These are phyloP conservation scores for Hoplostethus atlanticus DNA, from an alignment of 2,797 vertebrate genomes.

Conservation along the genomic window DNA sequence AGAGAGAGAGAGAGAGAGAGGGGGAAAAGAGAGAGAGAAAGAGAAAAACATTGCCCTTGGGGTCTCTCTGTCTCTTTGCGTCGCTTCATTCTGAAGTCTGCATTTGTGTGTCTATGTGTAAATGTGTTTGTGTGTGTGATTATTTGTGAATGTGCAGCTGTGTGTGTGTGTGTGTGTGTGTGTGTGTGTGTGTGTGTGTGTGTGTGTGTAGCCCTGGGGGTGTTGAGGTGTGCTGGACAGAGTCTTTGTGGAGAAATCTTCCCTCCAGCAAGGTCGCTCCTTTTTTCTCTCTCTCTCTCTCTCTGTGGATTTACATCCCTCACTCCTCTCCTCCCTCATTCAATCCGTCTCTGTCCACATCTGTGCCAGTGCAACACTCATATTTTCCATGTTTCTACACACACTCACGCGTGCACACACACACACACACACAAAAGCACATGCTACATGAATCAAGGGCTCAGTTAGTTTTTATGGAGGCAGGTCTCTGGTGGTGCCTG, in stretches of 20 bases:
- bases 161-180: constrained; percentile 35
- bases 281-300: constrained; percentile 10
- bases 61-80: constrained; percentile 33
- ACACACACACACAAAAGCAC: constrained; percentile 18
- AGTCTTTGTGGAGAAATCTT: constrained; percentile 69
- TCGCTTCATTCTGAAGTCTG: constrained; percentile 35
- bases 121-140: background rate
- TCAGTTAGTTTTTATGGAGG: constrained; percentile 29
- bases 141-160: background rate
- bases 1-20: background rate
- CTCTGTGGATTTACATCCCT: constrained; percentile 42
- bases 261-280: constrained; percentile 79
- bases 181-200: constrained; percentile 30
- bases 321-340: constrained; percentile 38
- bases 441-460: constrained; percentile 24
- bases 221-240: constrained; percentile 64
- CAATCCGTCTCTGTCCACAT: constrained; percentile 38
- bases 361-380: constrained; percentile 32
- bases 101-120: constrained; percentile 20
- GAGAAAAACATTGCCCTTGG: constrained; percentile 15
- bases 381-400: constrained; percentile 26
- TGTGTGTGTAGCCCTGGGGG: constrained; percentile 48
- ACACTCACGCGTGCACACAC: constrained; percentile 1
- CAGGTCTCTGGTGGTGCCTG: constrained; percentile 33
- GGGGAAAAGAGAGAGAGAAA: too few species aligned